Conservation (phyloP, 2,113 vertebrate genomes). For the Calidris pugnax region DNA sequence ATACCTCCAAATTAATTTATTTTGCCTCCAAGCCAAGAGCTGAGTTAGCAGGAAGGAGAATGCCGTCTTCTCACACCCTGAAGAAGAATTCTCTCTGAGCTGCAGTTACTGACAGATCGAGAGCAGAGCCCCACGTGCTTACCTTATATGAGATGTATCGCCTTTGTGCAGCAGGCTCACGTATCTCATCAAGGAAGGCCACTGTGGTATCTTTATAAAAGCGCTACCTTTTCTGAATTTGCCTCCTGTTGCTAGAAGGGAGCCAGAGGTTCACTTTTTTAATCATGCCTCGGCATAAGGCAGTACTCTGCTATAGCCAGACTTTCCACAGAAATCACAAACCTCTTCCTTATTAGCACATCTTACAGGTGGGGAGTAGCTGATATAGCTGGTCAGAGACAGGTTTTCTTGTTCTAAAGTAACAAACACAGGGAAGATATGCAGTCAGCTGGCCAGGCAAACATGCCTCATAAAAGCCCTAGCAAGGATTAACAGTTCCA, state of each 20-base stretch:
- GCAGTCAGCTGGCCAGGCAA: not conserved
- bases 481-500: not conserved
- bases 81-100: not conserved
- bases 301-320: not conserved
- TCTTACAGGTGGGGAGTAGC: not conserved
- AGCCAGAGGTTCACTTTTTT: not conserved
- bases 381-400: not conserved
- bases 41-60: conserved; percentile 28
- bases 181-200: not conserved
- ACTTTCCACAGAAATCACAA: not conserved
- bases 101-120: not conserved
- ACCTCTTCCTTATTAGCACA: not conserved
- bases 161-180: not conserved
- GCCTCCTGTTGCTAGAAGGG: not conserved
- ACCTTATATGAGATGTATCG: not conserved
- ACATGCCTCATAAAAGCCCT: not conserved
- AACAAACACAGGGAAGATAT: not conserved
- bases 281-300: not conserved
- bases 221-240: not conserved
- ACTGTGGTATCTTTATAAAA: not conserved
- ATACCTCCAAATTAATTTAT: conserved; percentile 25
- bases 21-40: conserved; percentile 37
- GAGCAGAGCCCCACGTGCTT: not conserved
- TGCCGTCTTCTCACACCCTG: not conserved
- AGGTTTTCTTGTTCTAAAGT: not conserved